Base-by-base conservation (phyloP, 1,140 invertebrate genomes). In the Danaus plexippus region DNA sequence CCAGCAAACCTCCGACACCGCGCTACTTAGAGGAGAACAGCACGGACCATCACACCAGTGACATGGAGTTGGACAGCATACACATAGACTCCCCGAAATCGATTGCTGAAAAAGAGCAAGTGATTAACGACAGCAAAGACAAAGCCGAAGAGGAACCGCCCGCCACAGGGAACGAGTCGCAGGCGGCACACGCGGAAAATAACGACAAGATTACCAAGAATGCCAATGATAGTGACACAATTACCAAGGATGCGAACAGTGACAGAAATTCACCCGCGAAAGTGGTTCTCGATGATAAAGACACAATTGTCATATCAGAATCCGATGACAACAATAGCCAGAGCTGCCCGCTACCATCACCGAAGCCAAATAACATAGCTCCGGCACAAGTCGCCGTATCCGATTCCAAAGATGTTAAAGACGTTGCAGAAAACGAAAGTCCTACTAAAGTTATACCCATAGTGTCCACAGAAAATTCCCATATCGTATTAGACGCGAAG, bases 271-370 rank as follows among this genome's bases (percentile, higher is more conserved):
- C 75, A 4, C 74, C 77, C 0, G 12, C 43, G 42, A 80, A 80
- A 64, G 32, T 70, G 12, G 52, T 59, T 10, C 32, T 80, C 2
- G 85, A 88, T 54, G 85, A 88, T 57, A 87, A 87, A 69, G 87
- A 88, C 50, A 87, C 87, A 9, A 88, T 88, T 22, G 67, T 88
- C 11, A 88, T 88, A 71, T 88, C 87, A 2, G 87, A 88, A 69
- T 88, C 87, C 32, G 87, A 88, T 66, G 86, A 88, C 55, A 87
- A 86, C 54, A 87, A 87, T 13, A 85, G 82, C 47, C 84, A 87
- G 57, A 87, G 81, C 59, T 85, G 84, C 67, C 84, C 84, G 7
- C 52, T 87, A 13, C 84, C 84, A 32, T 87, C 84, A 1, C 84
- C 84, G 1, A 84, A 84, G 61, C 69, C 69, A 9, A 73, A 71